These are phyloP conservation scores for Numenius arquata DNA, from an alignment of 2,113 vertebrate genomes.

Conservation along the genomic window DNA sequence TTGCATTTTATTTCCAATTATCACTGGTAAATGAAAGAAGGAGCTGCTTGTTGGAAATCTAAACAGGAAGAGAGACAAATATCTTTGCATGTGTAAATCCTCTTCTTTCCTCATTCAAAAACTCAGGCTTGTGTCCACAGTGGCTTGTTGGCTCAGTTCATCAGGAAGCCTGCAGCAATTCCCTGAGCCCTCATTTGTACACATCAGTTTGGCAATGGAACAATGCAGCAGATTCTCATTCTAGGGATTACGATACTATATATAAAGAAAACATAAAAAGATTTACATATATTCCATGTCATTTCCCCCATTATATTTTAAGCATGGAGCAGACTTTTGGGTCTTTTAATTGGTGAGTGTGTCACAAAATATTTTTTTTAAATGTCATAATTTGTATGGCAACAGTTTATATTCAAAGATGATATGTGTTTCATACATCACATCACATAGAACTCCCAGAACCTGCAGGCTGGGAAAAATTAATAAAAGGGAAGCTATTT, in stretches of 20 bases:
- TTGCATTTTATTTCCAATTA: background rate
- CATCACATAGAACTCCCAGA: background rate
- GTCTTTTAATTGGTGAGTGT: background rate
- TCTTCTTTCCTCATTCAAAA: slow-evolving; percentile 30
- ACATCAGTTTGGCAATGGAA: slow-evolving; percentile 33
- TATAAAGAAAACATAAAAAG: slow-evolving; percentile 19
- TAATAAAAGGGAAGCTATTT: background rate
- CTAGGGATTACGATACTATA: background rate
- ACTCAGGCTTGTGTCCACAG: slow-evolving; percentile 30
- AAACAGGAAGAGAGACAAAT: background rate
- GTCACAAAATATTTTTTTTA: background rate
- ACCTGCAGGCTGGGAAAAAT: background rate
- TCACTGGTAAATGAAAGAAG: background rate
- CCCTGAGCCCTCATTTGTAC: background rate
- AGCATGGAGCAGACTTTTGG: background rate
- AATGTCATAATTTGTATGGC: background rate
- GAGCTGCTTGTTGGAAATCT: background rate
- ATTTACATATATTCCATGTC: background rate
- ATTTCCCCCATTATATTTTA: slow-evolving; percentile 3
- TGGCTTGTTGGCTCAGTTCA: background rate
- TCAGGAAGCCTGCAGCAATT: slow-evolving; percentile 19
- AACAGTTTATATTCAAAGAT: background rate
- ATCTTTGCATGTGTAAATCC: slow-evolving; percentile 14
- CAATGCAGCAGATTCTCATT: background rate
- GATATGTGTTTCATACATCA: background rate